Base-by-base conservation (phyloP, 2,888 invertebrate species). In the Barypeithes pellucidus region DNA sequence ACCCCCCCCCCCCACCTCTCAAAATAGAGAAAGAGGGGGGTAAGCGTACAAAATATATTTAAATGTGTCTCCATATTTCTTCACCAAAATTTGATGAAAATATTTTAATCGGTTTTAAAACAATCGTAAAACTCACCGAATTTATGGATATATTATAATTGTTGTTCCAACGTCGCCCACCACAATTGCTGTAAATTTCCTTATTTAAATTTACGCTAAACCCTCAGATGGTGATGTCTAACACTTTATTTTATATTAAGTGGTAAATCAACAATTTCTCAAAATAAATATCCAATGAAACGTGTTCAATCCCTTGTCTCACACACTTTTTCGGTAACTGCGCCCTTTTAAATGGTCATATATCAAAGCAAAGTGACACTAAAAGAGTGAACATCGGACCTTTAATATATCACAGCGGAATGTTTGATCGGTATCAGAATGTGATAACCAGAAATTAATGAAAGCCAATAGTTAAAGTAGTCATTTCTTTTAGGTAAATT, bases 381-480 rank as follows among this genome's bases (percentile, higher is more conserved):
- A 67, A 72, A 67, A 62, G 61, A 67, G 57, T 72, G 72, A 67
- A 45, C 59, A 68, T 50, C 67, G 41, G 24, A 43, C 66, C 66
- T 29, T 61, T 73, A 65, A 69, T 73, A 66, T 69, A 73, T 69
- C 65, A 69, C 60, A 29, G 45, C 29, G 61, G 33, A 62, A 70
- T 43, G 54, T 50, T 61, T 63, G 72, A 72, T 72, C 67, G 45
- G 36, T 74, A 74, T 67, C 70, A 60, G 67, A 39, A 62, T 63
- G 74, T 62, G 67, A 74, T 74, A 74, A 74, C 73, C 61, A 73
- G 62, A 72, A 67, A 72, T 72, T 67, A 72, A 72, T 72, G 59
- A 52, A 67, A 67, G 62, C 67, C 72, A 61, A 65, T 61, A 72
- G 62, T 45, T n/a, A 45, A 39, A 67, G 61, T 45, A 47, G 67